A percentile compares a stretch with the other conserved stretches of the same genome.
Conservation (phyloP, 2,113 vertebrate genomes). For the Anhinga anhinga region DNA sequence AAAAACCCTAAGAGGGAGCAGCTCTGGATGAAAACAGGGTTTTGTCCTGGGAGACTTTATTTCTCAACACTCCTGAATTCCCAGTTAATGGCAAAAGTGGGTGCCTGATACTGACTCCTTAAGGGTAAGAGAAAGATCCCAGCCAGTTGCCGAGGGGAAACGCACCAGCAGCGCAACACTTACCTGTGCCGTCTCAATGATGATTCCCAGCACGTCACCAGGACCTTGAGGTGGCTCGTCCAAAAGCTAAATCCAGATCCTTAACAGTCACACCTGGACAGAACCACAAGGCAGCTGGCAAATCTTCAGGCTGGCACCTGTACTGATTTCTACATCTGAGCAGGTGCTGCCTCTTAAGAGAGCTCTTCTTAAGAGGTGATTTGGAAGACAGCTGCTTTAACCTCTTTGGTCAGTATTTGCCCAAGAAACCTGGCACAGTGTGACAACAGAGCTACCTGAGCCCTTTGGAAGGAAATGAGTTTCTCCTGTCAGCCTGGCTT, state of each 20-base stretch:
- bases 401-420: background rate
- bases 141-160: background rate
- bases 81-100: background rate
- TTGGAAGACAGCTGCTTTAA: background rate
- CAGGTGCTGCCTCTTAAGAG: background rate
- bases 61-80: background rate
- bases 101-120: background rate
- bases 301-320: background rate
- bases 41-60: background rate
- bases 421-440: background rate
- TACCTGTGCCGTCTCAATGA: background rate
- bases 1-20: background rate
- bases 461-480: background rate
- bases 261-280: background rate
- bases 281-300: background rate
- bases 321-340: background rate
- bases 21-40: background rate
- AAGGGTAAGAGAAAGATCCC: background rate
- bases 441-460: background rate
- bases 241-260: background rate
- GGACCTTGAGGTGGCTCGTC: background rate
- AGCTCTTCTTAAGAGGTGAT: background rate
- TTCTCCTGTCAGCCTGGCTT: background rate
- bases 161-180: background rate
- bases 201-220: background rate